These are phyloP conservation scores for Paelopatides confundens DNA, from an alignment of 53 echinoderm and acorn worm species.

Conservation along the genomic window DNA sequence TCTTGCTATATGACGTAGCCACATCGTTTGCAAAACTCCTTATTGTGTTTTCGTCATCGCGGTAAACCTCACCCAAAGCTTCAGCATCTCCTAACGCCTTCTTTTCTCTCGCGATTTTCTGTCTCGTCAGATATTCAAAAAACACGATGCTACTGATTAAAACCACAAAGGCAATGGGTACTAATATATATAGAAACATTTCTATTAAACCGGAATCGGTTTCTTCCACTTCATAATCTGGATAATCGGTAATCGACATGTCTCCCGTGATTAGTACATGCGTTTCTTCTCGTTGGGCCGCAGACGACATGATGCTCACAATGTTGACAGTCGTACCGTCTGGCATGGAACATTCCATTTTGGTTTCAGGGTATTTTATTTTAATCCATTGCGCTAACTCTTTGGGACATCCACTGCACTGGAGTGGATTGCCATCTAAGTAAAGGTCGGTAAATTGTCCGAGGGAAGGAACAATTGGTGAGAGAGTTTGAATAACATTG, in stretches of 20 bases:
- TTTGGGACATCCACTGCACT: not conserved
- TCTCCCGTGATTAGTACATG: not conserved
- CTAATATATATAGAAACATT: not conserved
- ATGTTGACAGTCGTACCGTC: not conserved
- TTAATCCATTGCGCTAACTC: not conserved
- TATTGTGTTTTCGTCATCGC: not conserved
- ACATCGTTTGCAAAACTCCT: not conserved
- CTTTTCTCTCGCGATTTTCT: not conserved
- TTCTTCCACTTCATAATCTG: not conserved
- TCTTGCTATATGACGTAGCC: not conserved
- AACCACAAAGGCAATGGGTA: not conserved
- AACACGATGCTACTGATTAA: constrained; percentile 16
- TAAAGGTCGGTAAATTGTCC: not conserved
- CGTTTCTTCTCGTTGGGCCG: too few relatives aligned
- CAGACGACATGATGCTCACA: not conserved
- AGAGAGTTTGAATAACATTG: not conserved
- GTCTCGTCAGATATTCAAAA: constrained; percentile 5
- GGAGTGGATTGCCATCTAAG: not conserved
- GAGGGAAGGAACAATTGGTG: constrained; percentile 2
- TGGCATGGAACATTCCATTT: not conserved
- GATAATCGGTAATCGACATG: not conserved
- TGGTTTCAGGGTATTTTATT: not conserved
- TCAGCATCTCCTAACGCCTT: not conserved
- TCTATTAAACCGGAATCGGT: not conserved
- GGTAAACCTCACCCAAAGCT: not conserved